Percentiles rank a stretch among this genome's conserved stretches.
phyloP scores from a whole-genome alignment of 2,797 vertebrate species.

The Rhabdomys pumilio region DNA sequence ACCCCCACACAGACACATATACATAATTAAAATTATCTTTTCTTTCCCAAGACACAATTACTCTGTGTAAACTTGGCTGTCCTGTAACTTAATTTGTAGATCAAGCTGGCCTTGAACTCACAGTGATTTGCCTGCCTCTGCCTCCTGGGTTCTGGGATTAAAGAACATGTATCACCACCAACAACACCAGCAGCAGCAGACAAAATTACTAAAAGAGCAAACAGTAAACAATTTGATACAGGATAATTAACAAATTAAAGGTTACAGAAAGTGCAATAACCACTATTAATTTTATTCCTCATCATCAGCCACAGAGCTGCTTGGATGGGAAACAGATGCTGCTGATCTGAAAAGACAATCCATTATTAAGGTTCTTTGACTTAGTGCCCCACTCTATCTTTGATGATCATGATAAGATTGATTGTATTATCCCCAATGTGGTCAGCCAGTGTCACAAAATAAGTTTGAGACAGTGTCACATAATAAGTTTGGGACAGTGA shows the following conservation, averaged over 20 bases:
- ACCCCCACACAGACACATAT: background rate
- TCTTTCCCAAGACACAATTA: background rate
- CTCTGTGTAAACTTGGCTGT: background rate
- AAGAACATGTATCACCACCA: background rate
- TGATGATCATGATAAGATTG: background rate
- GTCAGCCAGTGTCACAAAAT: background rate
- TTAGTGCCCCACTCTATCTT: background rate
- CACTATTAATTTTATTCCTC: background rate
- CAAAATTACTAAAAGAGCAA: background rate
- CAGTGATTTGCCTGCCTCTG: background rate
- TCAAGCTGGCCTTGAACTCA: background rate
- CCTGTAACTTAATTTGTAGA: background rate
- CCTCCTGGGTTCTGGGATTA: background rate
- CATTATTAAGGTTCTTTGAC: background rate
- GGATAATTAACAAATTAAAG: background rate
- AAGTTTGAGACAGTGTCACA: background rate
- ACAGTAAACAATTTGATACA: background rate
- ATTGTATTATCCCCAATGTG: accelerated
- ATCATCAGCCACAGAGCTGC: background rate
- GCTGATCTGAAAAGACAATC: background rate
- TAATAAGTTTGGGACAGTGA: background rate
- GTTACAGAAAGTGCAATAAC: background rate
- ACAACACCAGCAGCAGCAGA: background rate
- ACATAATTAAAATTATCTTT: background rate
- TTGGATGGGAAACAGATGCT: background rate